Conservation (phyloP, 2,113 vertebrate species). For the Ondatra zibethicus region DNA sequence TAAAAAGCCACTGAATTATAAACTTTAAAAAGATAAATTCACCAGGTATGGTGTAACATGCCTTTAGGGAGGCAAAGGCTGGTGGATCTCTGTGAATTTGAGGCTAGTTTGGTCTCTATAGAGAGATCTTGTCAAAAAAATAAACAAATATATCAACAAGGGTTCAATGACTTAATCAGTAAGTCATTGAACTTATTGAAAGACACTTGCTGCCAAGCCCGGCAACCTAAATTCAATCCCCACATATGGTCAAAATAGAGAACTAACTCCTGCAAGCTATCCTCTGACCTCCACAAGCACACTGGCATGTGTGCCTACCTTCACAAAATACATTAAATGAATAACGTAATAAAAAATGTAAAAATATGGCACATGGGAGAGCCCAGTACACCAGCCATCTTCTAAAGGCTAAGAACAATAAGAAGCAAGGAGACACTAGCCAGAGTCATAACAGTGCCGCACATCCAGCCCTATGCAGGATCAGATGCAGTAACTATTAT, state of each 20-base stretch:
- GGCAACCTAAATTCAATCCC: not conserved
- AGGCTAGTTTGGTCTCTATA: not conserved
- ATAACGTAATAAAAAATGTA: not conserved
- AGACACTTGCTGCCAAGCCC: not conserved
- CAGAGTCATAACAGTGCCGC: not conserved
- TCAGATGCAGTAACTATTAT: not conserved
- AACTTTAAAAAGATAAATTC: not conserved
- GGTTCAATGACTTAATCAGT: not conserved
- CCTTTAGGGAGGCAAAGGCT: not conserved
- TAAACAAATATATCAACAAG: not conserved
- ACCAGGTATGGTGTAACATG: not conserved
- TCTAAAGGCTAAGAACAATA: not conserved
- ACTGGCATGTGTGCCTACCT: not conserved
- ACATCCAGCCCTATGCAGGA: not conserved
- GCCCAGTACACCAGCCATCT: not conserved
- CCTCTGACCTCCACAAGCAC: not conserved
- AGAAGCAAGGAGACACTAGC: not conserved
- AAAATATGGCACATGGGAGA: not conserved
- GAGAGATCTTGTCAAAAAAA: not conserved
- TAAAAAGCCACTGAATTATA: not conserved
- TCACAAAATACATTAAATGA: not conserved
- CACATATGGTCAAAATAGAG: not conserved
- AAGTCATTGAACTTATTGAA: too few species aligned
- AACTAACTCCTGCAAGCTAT: not conserved
- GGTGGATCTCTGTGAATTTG: not conserved